Evolutionary conservation across 2,113 vertebrate genomes (phyloP), one percentile per base, ranked within the genome.

Genomic region (Syngnathus typhle): DNA sequence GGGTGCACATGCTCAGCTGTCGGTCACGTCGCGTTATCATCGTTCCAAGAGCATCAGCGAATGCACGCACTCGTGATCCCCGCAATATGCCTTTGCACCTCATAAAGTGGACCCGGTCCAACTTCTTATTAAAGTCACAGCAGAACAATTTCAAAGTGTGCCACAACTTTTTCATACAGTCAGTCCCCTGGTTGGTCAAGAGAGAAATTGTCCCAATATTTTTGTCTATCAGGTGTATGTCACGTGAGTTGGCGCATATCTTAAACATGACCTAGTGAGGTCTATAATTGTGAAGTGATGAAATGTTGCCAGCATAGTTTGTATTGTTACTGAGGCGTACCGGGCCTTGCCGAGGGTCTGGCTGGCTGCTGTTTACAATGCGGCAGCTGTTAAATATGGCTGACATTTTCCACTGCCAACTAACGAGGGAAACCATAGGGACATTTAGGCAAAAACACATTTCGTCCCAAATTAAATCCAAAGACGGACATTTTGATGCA

Each of bases 1-100:
- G 27, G 27, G 55, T 18, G 27, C 51, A 80, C 72, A 84, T 84
- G 56, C 72, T 63, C 85, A 85, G 83, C 83, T 86, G 84, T 77
- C 55, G 15, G 16, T 37, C 60, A 64, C 59, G 32, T 39, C 59
- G 21, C 44, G 68, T 69, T 39, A 61, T 72, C 75, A 73, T 38
- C 60, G 8, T 4, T 52, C 49, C 78, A 73, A 65, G 75, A 77
- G 66, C 64, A 61, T 27, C 23, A 27, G 21, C 52, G 2, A 15
- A 5, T 38, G 55, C 9, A 12, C 62, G 69, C 2, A 37, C 74
- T 78, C 47, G 39, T 77, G 76, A 79, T 76, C 61, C 15, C 64
- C 15, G 70, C 21, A 10, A 9, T 32, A 32, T 44, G 36, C 36
- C 10, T 60, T 38, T 67, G 36, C 61, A 56, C 36, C 27, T 13